phyloP scores from a whole-genome alignment of 2,113 vertebrate genomes.

The Sceloporus undulatus region DNA sequence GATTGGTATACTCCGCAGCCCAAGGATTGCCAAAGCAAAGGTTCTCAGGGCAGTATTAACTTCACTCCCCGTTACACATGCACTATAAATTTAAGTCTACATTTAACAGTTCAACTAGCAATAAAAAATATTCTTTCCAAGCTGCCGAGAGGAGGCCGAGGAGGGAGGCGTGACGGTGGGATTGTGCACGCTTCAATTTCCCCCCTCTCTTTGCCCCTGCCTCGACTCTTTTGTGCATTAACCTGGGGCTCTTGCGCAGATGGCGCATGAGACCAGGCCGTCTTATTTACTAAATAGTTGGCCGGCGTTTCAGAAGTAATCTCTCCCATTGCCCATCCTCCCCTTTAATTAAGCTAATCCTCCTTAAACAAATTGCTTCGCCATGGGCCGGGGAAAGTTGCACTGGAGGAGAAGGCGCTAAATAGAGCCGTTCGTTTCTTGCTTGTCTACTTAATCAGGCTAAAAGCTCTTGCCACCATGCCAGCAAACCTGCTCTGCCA shows the following conservation, averaged over 20 bases:
- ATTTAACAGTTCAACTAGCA: conserved; percentile 11
- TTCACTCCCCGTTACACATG: conserved; percentile 22
- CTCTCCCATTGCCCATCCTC: conserved; percentile 1
- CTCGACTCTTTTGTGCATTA: background rate
- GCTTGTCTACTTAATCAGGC: background rate
- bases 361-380: background rate
- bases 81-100: conserved; percentile 36
- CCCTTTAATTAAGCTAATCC: conserved; percentile 47
- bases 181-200: background rate
- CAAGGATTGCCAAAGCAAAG: conserved; percentile 21
- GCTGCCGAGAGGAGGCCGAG: background rate
- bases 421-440: background rate
- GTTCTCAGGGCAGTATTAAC: conserved; percentile 22
- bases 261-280: background rate
- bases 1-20: background rate
- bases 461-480: background rate
- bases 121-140: conserved; percentile 11
- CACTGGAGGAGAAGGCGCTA: background rate
- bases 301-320: conserved; percentile 33
- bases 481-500: background rate
- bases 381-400: background rate
- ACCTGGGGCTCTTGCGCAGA: background rate
- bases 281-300: conserved; percentile 57
- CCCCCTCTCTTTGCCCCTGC: background rate
- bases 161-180: background rate